Evolutionary conservation across 2,797 vertebrate species (phyloP).

Genomic region (Loriculus beryllinus): DNA sequence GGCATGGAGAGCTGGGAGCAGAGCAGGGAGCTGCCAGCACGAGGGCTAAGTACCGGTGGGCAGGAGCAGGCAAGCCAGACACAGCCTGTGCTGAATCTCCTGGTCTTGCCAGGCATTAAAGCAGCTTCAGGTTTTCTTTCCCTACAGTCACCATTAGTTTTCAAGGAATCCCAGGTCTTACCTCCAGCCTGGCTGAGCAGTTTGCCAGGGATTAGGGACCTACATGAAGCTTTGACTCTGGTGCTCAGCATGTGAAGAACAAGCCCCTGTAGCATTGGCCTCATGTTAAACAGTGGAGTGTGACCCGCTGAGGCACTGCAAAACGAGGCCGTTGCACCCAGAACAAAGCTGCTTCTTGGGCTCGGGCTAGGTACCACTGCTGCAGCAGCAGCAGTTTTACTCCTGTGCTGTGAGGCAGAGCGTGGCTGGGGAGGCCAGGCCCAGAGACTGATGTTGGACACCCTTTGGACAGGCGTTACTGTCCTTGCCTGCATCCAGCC

Average conservation of each 20-base stretch:
- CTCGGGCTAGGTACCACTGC: background rate
- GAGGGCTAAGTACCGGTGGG: rapidly evolving
- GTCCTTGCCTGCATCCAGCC: background rate
- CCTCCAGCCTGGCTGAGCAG: background rate
- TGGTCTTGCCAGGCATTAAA: background rate
- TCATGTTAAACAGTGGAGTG: background rate
- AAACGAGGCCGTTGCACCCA: background rate
- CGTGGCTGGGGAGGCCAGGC: background rate
- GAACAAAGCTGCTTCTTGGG: background rate
- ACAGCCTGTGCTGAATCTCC: background rate
- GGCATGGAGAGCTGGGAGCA: background rate
- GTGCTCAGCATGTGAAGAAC: rapidly evolving
- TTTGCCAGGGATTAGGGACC: background rate
- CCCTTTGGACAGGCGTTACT: rapidly evolving
- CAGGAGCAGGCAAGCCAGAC: background rate
- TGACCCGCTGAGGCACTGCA: background rate
- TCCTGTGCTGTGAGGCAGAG: background rate
- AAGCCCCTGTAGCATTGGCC: background rate
- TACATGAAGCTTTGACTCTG: background rate
- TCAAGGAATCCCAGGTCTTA: background rate
- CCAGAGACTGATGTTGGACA: background rate
- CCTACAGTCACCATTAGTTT: background rate
- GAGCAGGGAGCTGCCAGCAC: background rate
- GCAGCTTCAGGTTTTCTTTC: background rate
- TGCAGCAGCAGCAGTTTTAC: background rate